phyloP scores from a whole-genome alignment of 2,797 vertebrate species.

The Spheniscus humboldti region DNA sequence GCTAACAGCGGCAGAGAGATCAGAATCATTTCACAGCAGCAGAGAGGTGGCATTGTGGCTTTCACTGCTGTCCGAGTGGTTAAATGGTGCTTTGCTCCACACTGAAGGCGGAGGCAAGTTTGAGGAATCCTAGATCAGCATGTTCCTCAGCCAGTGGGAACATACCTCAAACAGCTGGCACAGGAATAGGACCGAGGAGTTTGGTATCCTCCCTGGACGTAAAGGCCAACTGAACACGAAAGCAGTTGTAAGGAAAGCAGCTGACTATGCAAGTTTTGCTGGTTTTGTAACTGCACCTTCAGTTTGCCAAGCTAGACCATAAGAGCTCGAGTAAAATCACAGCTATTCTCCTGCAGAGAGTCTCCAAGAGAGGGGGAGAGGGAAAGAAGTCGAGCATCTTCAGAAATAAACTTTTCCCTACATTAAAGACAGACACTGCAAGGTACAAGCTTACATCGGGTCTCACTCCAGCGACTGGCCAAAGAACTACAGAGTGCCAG shows the following conservation, averaged over 20 bases:
- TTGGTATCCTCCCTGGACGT: not conserved
- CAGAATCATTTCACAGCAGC: not conserved
- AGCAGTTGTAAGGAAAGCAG: not conserved
- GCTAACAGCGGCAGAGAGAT: not conserved
- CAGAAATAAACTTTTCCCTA: not conserved
- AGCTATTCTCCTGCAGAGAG: not conserved
- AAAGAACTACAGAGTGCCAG: not conserved
- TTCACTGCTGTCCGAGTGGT: not conserved
- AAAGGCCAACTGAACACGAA: not conserved
- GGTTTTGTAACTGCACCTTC: not conserved
- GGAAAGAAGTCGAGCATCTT: not conserved
- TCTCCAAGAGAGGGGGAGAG: not conserved
- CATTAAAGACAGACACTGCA: not conserved
- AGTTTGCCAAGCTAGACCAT: not conserved
- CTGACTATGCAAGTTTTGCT: not conserved
- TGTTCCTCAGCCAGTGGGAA: not conserved
- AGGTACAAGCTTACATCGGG: not conserved
- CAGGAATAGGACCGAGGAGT: not conserved
- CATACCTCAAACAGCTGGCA: not conserved
- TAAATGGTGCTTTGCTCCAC: not conserved
- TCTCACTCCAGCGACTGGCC: not conserved
- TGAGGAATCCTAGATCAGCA: not conserved
- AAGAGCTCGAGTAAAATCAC: not conserved
- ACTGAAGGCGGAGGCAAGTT: not conserved
- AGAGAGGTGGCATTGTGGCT: not conserved